Evolutionary conservation across 2,113 vertebrate genomes (phyloP).

Genomic region (Syngnathus typhle): DNA sequence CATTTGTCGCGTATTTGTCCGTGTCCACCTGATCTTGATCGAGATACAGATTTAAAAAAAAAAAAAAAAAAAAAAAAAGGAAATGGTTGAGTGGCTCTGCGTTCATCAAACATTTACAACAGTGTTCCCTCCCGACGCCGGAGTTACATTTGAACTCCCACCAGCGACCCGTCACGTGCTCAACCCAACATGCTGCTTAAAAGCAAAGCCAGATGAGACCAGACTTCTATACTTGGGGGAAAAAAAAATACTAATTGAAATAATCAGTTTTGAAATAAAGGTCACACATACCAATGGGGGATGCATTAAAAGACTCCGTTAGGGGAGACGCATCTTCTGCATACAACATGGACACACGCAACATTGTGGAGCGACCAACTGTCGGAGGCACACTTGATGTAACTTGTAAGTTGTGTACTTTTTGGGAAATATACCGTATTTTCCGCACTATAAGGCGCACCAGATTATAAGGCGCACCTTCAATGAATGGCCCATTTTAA

Average conservation of each 20-base stretch:
- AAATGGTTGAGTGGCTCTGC: slow-evolving; percentile 27
- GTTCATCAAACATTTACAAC: slow-evolving; percentile 60
- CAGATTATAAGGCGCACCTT: too few species aligned
- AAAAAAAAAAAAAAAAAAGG: slow-evolving; percentile 3
- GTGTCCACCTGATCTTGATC: slow-evolving; percentile 42
- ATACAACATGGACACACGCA: not conserved
- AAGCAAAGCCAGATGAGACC: slow-evolving; percentile 15
- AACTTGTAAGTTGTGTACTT: too few species aligned
- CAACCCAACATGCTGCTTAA: slow-evolving; percentile 43
- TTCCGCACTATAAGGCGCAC: too few species aligned
- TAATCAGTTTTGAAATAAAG: not conserved
- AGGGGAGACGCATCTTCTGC: not conserved
- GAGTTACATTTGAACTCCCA: slow-evolving; percentile 59
- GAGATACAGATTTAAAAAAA: slow-evolving; percentile 26
- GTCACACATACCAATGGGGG: not conserved
- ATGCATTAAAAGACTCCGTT: not conserved
- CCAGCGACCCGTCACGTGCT: slow-evolving; percentile 32
- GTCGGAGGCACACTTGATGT: not conserved
- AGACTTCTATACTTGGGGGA: not conserved
- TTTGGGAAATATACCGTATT: too few species aligned
- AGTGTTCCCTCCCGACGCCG: slow-evolving; percentile 38
- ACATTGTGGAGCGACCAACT: not conserved
- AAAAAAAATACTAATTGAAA: not conserved
- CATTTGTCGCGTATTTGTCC: not conserved
- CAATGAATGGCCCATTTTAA: too few species aligned